These are phyloP conservation scores for Psettodes erumei DNA, from an alignment of 2,113 vertebrate genomes.

Conservation along the genomic window DNA sequence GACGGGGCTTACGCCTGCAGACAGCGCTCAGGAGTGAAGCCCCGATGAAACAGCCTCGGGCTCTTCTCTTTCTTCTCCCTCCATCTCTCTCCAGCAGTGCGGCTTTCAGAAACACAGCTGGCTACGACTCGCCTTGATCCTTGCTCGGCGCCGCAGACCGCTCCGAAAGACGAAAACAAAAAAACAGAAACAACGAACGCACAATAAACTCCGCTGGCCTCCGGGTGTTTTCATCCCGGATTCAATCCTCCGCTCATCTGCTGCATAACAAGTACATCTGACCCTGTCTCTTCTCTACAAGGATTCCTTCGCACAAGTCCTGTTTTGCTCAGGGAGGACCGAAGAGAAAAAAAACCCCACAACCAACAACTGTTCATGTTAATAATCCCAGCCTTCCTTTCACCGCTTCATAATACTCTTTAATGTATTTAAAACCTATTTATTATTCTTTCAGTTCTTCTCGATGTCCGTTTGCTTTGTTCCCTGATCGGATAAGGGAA, in stretches of 20 bases:
- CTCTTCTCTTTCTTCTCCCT: background rate
- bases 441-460: background rate
- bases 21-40: background rate
- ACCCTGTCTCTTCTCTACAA: background rate
- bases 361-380: too few relatives aligned
- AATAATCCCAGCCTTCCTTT: background rate
- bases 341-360: too few relatives aligned
- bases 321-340: background rate
- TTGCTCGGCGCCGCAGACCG: slow-evolving; percentile 10
- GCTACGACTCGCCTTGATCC: slow-evolving; percentile 3
- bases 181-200: too few relatives aligned
- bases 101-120: slow-evolving; percentile 1
- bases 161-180: too few relatives aligned
- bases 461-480: background rate
- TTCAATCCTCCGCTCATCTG: slow-evolving; percentile 14
- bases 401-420: too few relatives aligned
- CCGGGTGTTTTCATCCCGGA: background rate
- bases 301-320: background rate
- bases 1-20: slow-evolving; percentile 4
- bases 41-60: background rate
- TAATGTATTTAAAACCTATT: too few relatives aligned
- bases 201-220: background rate
- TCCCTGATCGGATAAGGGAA: background rate
- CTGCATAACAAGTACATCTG: slow-evolving; percentile 21
- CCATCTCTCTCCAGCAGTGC: background rate